These are phyloP conservation scores for Menidia beryllina DNA, from an alignment of 2,113 vertebrate species.

Conservation along the genomic window DNA sequence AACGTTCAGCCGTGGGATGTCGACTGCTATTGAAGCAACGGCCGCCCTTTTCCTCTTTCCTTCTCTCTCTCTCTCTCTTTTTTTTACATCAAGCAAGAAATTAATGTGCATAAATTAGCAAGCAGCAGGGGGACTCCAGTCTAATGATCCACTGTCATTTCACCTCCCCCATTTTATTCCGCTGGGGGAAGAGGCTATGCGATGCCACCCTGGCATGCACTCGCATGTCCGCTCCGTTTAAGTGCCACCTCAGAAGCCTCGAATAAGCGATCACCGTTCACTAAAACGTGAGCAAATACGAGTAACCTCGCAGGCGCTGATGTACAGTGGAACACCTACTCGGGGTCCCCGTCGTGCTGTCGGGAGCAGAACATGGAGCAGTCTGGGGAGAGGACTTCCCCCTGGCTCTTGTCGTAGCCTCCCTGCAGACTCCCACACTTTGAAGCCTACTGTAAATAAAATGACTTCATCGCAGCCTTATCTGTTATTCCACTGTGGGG, in stretches of 20 bases:
- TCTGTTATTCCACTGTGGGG: conserved; percentile 13
- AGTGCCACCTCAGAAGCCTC: conserved; percentile 34
- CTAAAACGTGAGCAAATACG: conserved; percentile 25
- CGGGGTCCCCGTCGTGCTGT: conserved; percentile 31
- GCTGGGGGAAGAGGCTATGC: conserved; percentile 16
- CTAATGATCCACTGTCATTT: conserved; percentile 73
- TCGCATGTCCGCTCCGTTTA: conserved; percentile 13
- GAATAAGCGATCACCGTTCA: background rate
- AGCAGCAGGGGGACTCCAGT: conserved; percentile 65
- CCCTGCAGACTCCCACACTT: conserved; percentile 31
- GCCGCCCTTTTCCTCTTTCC: too few species aligned
- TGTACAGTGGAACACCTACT: conserved; percentile 25
- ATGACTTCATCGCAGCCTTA: conserved; percentile 21
- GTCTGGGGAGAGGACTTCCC: conserved; percentile 38
- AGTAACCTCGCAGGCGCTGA: background rate
- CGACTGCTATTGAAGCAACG: conserved; percentile 68
- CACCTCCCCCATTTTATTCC: conserved; percentile 16
- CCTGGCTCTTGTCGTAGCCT: conserved; percentile 22
- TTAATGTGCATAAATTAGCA: conserved; percentile 84
- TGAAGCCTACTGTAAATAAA: conserved; percentile 45
- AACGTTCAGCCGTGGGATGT: too few species aligned
- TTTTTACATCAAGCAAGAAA: conserved; percentile 66
- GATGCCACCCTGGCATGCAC: conserved; percentile 7
- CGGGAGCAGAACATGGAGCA: conserved; percentile 34
- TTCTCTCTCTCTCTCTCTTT: conserved; percentile 44